A percentile compares a stretch with the other conserved stretches of the same genome.
Conservation (phyloP, 2,888 invertebrate species). For the Parasteatoda lunata region DNA sequence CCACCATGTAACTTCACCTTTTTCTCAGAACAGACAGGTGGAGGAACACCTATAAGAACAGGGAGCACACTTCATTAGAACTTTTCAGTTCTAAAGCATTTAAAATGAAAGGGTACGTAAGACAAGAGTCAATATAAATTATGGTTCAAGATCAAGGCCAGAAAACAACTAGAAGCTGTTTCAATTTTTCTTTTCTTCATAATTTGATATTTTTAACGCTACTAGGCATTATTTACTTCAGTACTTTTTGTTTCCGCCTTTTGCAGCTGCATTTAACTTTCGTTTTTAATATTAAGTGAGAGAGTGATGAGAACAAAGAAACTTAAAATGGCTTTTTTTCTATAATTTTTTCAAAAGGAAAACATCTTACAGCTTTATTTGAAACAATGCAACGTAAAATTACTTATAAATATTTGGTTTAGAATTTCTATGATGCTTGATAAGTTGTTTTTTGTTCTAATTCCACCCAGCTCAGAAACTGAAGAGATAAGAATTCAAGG, state of each 20-base stretch:
- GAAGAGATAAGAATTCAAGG: no score
- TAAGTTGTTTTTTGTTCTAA: no score
- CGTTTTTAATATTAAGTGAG: neutral
- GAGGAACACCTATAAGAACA: neutral
- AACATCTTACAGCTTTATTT: no score
- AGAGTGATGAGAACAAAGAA: no score
- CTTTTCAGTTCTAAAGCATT: constrained; percentile 1
- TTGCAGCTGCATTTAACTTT: neutral
- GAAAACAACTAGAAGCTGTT: neutral
- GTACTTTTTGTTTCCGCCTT: neutral
- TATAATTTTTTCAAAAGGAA: no score
- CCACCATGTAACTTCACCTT: neutral
- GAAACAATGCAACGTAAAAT: no score
- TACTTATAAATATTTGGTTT: no score
- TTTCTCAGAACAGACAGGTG: constrained; percentile 16
- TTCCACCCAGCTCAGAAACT: no score
- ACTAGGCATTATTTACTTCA: no score
- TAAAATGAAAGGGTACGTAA: neutral
- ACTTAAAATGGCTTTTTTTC: no score
- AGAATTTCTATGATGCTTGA: no score
- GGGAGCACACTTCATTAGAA: neutral
- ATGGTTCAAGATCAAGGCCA: neutral
- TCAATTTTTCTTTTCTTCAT: neutral
- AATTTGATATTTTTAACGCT: no score
- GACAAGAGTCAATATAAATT: neutral